Conservation (phyloP, 2,797 vertebrate genomes). For the Anisognathus igniventris region DNA sequence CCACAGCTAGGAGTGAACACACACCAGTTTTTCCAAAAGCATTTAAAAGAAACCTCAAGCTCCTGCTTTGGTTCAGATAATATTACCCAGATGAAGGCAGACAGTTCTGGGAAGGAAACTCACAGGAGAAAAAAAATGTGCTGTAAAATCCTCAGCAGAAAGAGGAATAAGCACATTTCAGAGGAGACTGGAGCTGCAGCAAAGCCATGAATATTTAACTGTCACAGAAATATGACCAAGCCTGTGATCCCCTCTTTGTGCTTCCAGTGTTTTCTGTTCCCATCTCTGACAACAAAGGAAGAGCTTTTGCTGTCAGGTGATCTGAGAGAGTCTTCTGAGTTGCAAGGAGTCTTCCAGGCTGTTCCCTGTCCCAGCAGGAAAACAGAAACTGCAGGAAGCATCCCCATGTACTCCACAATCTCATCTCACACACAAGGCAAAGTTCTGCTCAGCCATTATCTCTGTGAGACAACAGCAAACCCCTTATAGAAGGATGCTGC, state of each 20-base stretch:
- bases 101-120: background rate
- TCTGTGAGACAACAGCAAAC: background rate
- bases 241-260: background rate
- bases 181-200: background rate
- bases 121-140: background rate
- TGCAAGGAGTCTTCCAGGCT: background rate
- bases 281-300: constrained; percentile 2
- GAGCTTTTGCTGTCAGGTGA: background rate
- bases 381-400: background rate
- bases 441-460: background rate
- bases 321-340: constrained; percentile 12
- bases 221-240: background rate
- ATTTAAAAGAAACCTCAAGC: background rate
- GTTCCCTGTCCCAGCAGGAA: background rate
- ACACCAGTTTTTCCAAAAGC: background rate
- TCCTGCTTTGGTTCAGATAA: background rate
- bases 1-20: background rate
- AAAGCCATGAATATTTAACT: background rate
- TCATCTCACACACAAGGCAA: background rate
- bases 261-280: background rate
- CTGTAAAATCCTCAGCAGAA: background rate
- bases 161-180: background rate
- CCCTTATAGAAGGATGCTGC: background rate
- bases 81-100: background rate
- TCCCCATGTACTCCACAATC: background rate